Evolutionary conservation across 2,113 vertebrate species (phyloP).

Genomic region (Motacilla alba): DNA sequence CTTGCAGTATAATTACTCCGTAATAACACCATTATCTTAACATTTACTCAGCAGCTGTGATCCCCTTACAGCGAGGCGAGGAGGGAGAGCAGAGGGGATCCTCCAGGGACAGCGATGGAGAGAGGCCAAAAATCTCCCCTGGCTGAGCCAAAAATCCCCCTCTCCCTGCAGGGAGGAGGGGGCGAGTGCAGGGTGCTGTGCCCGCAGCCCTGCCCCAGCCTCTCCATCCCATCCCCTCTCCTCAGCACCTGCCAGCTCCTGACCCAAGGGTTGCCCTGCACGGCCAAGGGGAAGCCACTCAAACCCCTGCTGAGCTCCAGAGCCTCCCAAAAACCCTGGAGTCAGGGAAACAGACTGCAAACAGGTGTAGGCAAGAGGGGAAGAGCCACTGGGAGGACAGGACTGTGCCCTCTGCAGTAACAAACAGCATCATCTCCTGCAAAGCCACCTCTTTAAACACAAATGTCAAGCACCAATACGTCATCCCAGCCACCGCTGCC

Average conservation of each 20-base stretch:
- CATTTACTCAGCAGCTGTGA: constrained; percentile 63
- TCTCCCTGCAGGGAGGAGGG: no score
- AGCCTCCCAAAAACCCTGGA: neutral
- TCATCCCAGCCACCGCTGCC: accelerated
- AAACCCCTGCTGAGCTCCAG: accelerated
- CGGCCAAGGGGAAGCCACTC: neutral
- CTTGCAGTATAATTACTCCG: constrained; percentile 60
- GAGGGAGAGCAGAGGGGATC: neutral
- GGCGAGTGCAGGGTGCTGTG: neutral
- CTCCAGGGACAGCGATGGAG: neutral
- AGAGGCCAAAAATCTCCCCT: neutral
- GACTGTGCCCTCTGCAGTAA: accelerated
- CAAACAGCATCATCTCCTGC: neutral
- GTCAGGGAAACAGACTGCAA: accelerated
- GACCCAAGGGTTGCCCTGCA: neutral
- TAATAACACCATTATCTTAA: constrained; percentile 72
- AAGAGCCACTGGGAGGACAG: accelerated
- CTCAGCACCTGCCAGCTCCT: neutral
- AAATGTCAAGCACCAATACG: accelerated
- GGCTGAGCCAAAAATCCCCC: neutral
- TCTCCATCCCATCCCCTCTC: neutral
- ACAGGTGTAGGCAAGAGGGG: accelerated
- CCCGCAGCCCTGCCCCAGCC: neutral
- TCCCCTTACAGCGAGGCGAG: neutral
- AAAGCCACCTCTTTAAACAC: neutral